A percentile compares a stretch with the other conserved stretches of the same genome.
Conservation (phyloP, 2,888 invertebrate genomes). For the Macrophya annulata region DNA sequence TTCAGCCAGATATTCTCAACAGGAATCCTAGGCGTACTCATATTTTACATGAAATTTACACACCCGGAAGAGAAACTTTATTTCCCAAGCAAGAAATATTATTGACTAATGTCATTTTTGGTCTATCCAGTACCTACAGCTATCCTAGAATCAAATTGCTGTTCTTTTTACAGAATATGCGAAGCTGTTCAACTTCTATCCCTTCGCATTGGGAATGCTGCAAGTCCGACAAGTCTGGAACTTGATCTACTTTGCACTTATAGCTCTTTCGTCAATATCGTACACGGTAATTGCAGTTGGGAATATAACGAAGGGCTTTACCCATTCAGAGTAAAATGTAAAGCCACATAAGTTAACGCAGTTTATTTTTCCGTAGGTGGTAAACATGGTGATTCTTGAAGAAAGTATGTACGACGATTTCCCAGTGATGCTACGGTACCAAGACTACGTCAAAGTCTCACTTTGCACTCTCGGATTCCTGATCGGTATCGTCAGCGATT, state of each 20-base stretch:
- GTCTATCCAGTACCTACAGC: background rate
- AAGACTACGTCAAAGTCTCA: slow-evolving; percentile 18
- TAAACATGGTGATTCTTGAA: slow-evolving; percentile 35
- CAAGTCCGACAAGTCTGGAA: slow-evolving; percentile 36
- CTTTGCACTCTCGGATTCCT: slow-evolving; percentile 39
- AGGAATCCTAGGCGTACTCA: slow-evolving; percentile 23
- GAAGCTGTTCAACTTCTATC: slow-evolving; percentile 47
- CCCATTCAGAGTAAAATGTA: background rate
- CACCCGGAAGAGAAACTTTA: slow-evolving; percentile 15
- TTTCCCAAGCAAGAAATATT: slow-evolving; percentile 26
- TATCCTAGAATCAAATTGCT: background rate
- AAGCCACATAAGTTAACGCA: background rate
- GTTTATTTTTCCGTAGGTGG: slow-evolving; percentile 11
- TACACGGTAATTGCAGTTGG: slow-evolving; percentile 7
- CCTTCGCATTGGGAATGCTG: slow-evolving; percentile 43
- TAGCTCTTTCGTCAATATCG: slow-evolving; percentile 13
- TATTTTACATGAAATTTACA: slow-evolving; percentile 38
- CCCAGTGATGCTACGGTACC: slow-evolving; percentile 37
- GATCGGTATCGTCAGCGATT: background rate
- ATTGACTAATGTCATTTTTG: background rate
- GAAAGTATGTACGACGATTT: slow-evolving; percentile 45
- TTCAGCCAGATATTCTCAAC: slow-evolving; percentile 39
- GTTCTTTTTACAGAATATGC: slow-evolving; percentile 28
- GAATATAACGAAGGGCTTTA: background rate
- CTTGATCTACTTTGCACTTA: slow-evolving; percentile 21